Evolutionary conservation across 2,888 invertebrate genomes (phyloP), one percentile per base, ranked within the genome.

Genomic region (Lacanobia wlatinum): DNA sequence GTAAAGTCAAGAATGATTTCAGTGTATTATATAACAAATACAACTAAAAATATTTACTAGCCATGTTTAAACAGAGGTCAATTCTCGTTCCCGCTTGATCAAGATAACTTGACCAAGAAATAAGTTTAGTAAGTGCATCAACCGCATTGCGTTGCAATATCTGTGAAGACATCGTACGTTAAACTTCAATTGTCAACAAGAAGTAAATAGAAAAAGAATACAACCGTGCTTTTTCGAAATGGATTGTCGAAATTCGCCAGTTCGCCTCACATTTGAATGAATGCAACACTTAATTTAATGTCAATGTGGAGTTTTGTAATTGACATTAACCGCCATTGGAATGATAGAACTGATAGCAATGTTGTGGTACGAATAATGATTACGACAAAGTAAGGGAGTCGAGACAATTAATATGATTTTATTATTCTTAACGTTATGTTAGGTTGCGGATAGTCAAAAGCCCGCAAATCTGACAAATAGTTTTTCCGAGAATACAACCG

Each of bases 291-390:
- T 75, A 73, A 70, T 73, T 70, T 70, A 83, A 83, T 83, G 83
- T 72, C 81, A 78, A 76, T 75, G 73, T 52, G 48, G 43, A 60
- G 50, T 83, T 81, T 78, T 76, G 81, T 70, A 81, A 78, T 70
- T 80, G 78, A 53, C 80, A 82, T 82, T 82, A 73, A 34, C 50
- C 23, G 40, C 58, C n/a, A 58, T 59, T 23, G 34, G 60, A 43
- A 68, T 79, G 38, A 52, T 65, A 52, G 56, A 52, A 61, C 71
- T 56, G 66, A 71, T 67, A 71, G 46, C n/a, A 64, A n/a, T 61
- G 52, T 52, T 68, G 52, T 55, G 34, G 48, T 43, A 52, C 72
- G 50, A 65, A 72, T 72, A 43, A 78, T 68, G 14, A 60, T 74
- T 63, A 61, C 65, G 28, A 60, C 10, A 21, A 69, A 53, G 38